Conservation (phyloP, 1,140 invertebrate genomes). For the Acromyrmex heyeri region DNA sequence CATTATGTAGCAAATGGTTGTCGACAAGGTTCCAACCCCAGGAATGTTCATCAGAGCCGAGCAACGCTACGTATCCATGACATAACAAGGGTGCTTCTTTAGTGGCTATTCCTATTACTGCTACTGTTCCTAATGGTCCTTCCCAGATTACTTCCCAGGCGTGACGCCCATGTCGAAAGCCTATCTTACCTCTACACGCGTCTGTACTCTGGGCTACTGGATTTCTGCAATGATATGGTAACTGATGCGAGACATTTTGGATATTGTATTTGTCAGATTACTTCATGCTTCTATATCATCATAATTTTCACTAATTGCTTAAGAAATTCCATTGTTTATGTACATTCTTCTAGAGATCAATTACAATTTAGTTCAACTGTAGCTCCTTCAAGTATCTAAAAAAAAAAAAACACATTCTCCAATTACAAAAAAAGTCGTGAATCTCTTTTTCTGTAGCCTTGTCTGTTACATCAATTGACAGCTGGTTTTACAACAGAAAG, state of each 20-base stretch:
- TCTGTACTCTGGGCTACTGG: constrained; percentile 99
- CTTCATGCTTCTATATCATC: background rate
- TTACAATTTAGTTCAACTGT: background rate
- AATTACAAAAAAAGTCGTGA: background rate
- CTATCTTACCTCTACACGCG: constrained; percentile 97
- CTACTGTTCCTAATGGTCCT: constrained; percentile 98
- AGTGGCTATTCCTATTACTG: constrained; percentile 98
- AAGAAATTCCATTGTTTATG: background rate
- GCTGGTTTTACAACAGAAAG: background rate
- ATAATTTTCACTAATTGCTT: background rate
- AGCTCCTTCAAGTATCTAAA: background rate
- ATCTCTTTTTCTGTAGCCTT: background rate
- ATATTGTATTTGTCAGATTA: constrained; percentile 21
- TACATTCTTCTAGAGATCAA: background rate
- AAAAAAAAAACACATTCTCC: background rate
- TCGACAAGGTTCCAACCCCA: constrained; percentile 99
- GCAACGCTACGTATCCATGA: constrained; percentile 97
- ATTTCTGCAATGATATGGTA: constrained; percentile 88
- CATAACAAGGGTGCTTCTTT: constrained; percentile 96
- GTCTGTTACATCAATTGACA: background rate
- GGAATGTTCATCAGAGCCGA: constrained; percentile 98
- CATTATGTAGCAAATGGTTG: constrained; percentile 98
- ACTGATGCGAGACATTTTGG: constrained; percentile 44
- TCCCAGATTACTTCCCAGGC: constrained; percentile 99
- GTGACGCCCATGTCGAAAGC: constrained; percentile 97